Percentiles rank a stretch among this genome's conserved stretches.
phyloP scores from a whole-genome alignment of 2,797 vertebrate genomes.

The Pelochelys cantorii region DNA sequence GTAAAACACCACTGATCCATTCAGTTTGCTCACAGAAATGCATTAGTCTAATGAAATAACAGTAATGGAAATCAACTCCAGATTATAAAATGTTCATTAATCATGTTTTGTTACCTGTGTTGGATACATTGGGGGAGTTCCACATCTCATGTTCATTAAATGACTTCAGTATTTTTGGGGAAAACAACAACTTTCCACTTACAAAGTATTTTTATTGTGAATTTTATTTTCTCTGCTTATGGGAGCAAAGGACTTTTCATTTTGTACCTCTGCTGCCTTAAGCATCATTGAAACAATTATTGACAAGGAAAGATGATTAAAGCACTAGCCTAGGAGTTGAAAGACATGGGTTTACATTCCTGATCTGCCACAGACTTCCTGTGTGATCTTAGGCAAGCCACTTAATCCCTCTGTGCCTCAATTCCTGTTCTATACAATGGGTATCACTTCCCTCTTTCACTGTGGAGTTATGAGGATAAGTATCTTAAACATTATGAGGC shows the following conservation, averaged over 20 bases:
- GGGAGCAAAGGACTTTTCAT: not conserved
- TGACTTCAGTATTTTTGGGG: not conserved
- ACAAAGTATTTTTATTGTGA: not conserved
- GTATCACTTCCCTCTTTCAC: not conserved
- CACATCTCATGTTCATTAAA: conserved; percentile 1
- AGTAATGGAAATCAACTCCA: conserved; percentile 25
- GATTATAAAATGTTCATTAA: not conserved
- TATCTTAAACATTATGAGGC: not conserved
- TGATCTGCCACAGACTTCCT: not conserved
- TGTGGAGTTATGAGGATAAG: not conserved
- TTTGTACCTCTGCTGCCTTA: not conserved
- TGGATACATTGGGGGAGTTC: not conserved
- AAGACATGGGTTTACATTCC: not conserved
- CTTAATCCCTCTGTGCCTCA: not conserved
- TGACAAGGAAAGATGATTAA: not conserved
- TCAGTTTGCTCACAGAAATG: conserved; percentile 41
- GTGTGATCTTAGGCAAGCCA: not conserved
- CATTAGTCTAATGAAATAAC: conserved; percentile 65
- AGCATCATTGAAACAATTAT: not conserved
- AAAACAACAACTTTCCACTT: not conserved
- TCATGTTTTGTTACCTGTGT: not conserved
- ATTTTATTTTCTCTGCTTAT: not conserved
- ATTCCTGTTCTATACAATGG: not conserved
- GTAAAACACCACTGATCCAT: conserved; percentile 29
- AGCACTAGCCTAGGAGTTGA: not conserved